Percentiles rank a stretch among this genome's conserved stretches.
phyloP scores from a whole-genome alignment of 2,113 vertebrate species.

The Cochlearius cochlearius region DNA sequence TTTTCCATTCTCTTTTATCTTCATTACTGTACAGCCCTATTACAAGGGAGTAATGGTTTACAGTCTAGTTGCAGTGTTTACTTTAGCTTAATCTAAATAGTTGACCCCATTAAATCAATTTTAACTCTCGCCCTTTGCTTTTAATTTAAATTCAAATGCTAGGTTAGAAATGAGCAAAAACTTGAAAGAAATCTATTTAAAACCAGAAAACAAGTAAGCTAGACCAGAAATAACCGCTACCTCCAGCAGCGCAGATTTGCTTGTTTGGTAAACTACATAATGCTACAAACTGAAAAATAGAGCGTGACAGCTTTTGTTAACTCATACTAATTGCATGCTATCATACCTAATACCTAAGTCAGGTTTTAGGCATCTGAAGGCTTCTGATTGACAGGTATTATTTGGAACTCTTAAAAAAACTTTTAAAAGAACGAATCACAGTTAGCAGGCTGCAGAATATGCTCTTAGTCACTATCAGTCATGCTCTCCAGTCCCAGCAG shows the following conservation, averaged over 20 bases:
- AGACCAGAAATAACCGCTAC: neutral
- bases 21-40: neutral
- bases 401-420: neutral
- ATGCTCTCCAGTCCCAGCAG: neutral
- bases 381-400: conserved; percentile 28
- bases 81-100: conserved; percentile 26
- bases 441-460: neutral
- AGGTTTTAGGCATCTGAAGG: conserved; percentile 35
- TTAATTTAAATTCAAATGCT: conserved; percentile 3
- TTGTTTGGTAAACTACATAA: conserved; percentile 29
- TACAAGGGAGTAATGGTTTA: neutral
- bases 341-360: conserved; percentile 25
- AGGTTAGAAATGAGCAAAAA: neutral
- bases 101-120: conserved; percentile 40
- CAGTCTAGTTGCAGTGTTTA: conserved; percentile 30
- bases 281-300: conserved; percentile 10
- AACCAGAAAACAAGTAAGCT: neutral
- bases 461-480: neutral
- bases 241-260: neutral
- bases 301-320: conserved; percentile 34
- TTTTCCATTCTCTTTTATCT: conserved; percentile 51
- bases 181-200: conserved; percentile 20
- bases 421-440: neutral
- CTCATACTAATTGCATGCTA: conserved; percentile 32
- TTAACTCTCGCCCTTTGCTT: conserved; percentile 32